These are phyloP conservation scores for Fregata magnificens DNA, from an alignment of 2,113 vertebrate species.

Conservation along the genomic window DNA sequence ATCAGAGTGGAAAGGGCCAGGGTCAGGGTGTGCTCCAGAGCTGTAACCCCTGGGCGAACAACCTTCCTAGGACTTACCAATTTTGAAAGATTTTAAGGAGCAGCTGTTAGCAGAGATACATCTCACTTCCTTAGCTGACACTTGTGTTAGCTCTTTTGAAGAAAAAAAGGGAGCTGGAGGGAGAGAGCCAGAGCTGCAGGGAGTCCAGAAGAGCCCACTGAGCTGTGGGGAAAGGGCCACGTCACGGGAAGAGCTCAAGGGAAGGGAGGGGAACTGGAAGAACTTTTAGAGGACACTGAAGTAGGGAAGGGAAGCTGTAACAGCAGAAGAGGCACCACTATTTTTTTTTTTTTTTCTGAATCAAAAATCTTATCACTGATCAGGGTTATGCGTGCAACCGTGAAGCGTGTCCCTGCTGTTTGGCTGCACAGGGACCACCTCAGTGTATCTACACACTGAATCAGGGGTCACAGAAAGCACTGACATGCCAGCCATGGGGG, in stretches of 20 bases:
- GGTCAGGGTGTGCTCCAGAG: background rate
- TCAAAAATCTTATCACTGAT: background rate
- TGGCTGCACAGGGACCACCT: background rate
- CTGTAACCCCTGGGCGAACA: background rate
- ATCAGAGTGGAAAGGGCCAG: background rate
- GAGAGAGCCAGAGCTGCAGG: background rate
- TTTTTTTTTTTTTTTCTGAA: background rate
- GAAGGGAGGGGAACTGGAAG: background rate
- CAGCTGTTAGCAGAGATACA: background rate
- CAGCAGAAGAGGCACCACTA: background rate
- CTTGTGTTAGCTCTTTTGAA: background rate
- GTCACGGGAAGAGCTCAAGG: background rate
- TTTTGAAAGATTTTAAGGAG: background rate
- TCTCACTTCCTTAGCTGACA: background rate
- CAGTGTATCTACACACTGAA: background rate
- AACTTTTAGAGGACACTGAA: background rate
- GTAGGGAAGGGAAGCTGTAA: background rate
- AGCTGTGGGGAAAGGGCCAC: background rate
- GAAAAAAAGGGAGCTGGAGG: background rate
- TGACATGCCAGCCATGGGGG: accelerated
- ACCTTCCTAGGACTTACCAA: background rate
- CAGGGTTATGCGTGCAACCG: background rate
- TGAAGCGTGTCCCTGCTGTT: background rate
- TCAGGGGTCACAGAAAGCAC: background rate
- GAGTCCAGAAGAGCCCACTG: background rate